Evolutionary conservation across 2,113 vertebrate genomes (phyloP).

Genomic region (Mixornis gularis): DNA sequence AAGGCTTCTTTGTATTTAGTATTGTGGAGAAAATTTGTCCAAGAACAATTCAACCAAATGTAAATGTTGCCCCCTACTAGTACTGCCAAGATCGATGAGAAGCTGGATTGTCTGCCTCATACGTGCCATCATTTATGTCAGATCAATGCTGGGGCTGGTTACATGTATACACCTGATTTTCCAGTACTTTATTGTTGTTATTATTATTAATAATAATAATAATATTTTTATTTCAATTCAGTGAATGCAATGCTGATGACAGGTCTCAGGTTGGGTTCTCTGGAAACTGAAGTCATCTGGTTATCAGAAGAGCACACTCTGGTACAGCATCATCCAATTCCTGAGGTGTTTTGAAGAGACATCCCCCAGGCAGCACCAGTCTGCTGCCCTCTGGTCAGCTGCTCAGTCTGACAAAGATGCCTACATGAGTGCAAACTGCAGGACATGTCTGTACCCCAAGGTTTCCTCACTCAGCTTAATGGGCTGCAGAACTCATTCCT

Average conservation of each 20-base stretch:
- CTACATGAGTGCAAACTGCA: not conserved
- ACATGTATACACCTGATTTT: not conserved
- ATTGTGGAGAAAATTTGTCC: conserved; percentile 38
- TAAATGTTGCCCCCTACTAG: conserved; percentile 46
- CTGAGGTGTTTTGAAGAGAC: not conserved
- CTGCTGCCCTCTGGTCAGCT: not conserved
- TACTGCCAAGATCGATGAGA: conserved; percentile 1
- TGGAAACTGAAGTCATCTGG: not conserved
- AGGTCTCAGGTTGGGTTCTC: not conserved
- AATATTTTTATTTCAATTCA: not conserved
- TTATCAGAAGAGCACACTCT: not conserved
- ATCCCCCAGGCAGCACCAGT: not conserved
- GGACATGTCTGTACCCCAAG: not conserved
- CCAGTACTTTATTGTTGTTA: not conserved
- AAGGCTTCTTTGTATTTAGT: conserved; percentile 40
- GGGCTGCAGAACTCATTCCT: not conserved
- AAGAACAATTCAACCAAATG: conserved; percentile 28
- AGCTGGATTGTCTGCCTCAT: not conserved
- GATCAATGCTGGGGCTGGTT: not conserved
- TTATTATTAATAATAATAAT: too few species aligned
- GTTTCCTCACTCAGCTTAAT: not conserved
- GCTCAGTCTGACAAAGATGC: not conserved
- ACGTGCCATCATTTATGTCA: not conserved
- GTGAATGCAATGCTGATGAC: not conserved
- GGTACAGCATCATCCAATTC: not conserved